Percentiles rank a stretch among this genome's conserved stretches.
phyloP scores from a whole-genome alignment of 2,797 vertebrate genomes.

The Protonibea diacanthus region DNA sequence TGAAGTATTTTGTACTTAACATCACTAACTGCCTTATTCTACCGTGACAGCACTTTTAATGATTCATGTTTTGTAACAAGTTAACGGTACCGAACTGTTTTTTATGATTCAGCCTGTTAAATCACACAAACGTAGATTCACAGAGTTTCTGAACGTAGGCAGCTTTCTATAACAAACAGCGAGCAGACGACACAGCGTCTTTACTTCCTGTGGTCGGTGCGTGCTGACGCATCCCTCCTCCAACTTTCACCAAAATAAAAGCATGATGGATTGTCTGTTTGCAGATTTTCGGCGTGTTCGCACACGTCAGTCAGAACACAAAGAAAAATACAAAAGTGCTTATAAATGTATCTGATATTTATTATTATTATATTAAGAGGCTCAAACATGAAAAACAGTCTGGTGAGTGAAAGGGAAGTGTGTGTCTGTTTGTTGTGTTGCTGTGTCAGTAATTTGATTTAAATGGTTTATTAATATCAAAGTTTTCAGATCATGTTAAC shows the following conservation, averaged over 20 bases:
- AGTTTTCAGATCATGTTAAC: neutral
- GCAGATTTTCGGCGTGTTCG: neutral
- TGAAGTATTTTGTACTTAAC: neutral
- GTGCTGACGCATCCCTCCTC: neutral
- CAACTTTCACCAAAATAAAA: neutral
- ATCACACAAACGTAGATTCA: neutral
- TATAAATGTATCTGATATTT: neutral
- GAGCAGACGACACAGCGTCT: neutral
- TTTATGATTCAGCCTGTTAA: neutral
- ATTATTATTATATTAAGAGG: neutral
- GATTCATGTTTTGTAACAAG: neutral
- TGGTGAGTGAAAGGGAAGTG: neutral
- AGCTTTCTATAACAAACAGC: neutral
- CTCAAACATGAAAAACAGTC: neutral
- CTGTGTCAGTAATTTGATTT: too few species aligned
- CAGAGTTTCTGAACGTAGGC: too few species aligned
- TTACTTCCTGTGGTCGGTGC: neutral
- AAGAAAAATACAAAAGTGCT: too few species aligned
- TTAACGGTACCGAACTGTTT: neutral
- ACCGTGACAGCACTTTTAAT: slow-evolving; percentile 18
- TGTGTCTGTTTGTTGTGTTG: too few species aligned
- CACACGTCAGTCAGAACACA: neutral
- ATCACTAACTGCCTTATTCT: neutral
- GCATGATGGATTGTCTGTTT: neutral
- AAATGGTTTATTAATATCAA: neutral